Conservation (phyloP, 2,797 vertebrate genomes). For the Pangasius djambal region DNA sequence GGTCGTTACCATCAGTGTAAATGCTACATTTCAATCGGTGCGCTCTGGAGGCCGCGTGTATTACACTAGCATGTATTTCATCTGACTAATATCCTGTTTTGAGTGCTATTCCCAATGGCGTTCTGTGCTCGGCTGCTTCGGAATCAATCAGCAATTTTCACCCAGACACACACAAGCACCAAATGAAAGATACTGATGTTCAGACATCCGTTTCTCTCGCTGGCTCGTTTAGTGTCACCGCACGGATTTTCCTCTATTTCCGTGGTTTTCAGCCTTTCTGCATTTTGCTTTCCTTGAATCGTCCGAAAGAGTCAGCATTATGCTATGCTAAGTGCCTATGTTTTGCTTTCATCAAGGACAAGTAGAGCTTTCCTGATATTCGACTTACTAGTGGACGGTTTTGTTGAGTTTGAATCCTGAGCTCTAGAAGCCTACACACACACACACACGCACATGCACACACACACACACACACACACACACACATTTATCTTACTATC, state of each 20-base stretch:
- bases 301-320: constrained; percentile 11
- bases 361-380: background rate
- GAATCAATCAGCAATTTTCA: constrained; percentile 39
- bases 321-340: background rate
- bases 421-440: background rate
- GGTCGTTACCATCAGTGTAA: constrained; percentile 8
- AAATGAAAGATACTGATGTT: background rate
- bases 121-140: constrained; percentile 15
- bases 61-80: constrained; percentile 15
- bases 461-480: background rate
- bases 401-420: background rate
- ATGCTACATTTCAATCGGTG: background rate
- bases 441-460: background rate
- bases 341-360: constrained; percentile 9
- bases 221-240: background rate
- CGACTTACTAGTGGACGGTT: background rate
- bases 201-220: background rate
- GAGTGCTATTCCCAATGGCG: background rate
- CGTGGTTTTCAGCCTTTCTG: background rate
- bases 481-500: background rate
- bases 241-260: background rate
- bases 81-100: constrained; percentile 39
- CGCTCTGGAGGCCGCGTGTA: background rate
- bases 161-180: constrained; percentile 2
- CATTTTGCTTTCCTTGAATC: background rate